Percentiles rank a stretch among this genome's conserved stretches.
These are phyloP conservation scores for Chydorus sphaericus DNA, from an alignment of 2,888 invertebrate species.

Conservation along the genomic window DNA sequence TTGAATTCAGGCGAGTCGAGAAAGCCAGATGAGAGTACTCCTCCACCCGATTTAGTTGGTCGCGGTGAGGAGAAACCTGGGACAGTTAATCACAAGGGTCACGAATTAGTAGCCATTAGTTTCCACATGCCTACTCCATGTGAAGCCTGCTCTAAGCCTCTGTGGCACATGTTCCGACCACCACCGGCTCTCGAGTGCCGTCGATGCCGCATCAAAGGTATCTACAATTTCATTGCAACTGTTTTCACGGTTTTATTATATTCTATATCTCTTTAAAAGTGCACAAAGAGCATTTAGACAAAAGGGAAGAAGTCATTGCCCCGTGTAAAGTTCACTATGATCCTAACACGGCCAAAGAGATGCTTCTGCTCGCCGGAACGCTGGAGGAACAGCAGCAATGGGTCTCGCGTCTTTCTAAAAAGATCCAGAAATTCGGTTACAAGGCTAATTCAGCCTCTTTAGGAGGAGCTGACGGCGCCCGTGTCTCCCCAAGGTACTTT, in stretches of 20 bases:
- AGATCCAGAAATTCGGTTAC: slow-evolving; percentile 85
- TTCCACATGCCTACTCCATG: slow-evolving; percentile 98
- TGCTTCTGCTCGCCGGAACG: slow-evolving; percentile 72
- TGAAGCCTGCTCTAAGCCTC: slow-evolving; percentile 90
- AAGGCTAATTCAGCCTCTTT: slow-evolving; percentile 50
- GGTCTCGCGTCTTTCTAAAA: slow-evolving; percentile 78
- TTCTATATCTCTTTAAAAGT: slow-evolving; percentile 53
- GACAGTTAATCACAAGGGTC: slow-evolving; percentile 69
- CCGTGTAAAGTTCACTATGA: slow-evolving; percentile 95
- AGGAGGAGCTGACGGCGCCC: slow-evolving; percentile 44
- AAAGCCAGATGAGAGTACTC: slow-evolving; percentile 30
- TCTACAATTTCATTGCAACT: slow-evolving; percentile 21
- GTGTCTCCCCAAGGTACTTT: slow-evolving; percentile 58
- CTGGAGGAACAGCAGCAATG: slow-evolving; percentile 81
- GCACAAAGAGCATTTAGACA: slow-evolving; percentile 90
- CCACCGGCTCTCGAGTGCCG: slow-evolving; percentile 94
- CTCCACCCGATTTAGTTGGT: slow-evolving; percentile 38
- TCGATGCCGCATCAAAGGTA: slow-evolving; percentile 37
- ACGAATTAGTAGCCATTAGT: slow-evolving; percentile 89
- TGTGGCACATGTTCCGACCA: slow-evolving; percentile 96
- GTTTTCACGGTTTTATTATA: slow-evolving; percentile 3
- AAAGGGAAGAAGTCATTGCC: slow-evolving; percentile 67
- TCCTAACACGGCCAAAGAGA: slow-evolving; percentile 81
- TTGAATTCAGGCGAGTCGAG: slow-evolving; percentile 38
- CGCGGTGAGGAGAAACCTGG: slow-evolving; percentile 39